Evolutionary conservation across 2,797 vertebrate species (phyloP), one percentile per base, ranked within the genome.

Genomic region (Crenichthys baileyi): DNA sequence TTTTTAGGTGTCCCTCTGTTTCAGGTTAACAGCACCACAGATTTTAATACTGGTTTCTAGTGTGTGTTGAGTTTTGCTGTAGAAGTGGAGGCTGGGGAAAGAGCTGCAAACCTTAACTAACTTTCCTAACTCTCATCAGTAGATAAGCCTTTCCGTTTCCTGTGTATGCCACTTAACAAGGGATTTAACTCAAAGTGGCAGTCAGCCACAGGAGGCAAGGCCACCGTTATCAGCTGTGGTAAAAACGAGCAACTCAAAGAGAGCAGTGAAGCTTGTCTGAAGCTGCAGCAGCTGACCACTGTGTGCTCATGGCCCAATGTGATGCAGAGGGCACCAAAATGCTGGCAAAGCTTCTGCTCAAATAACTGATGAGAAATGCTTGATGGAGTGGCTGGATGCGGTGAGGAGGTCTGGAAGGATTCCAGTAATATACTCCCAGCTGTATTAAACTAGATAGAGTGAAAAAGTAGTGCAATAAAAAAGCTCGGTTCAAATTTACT

Each of bases 131-230:
- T 90, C 79, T 86, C 88, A 91, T 92, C 90, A 76, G 83, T 72
- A 76, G 72, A 79, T 90, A 89, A 87, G 88, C 79, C 81, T 88
- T 88, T 82, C 81, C 73, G 88, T 89, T 93, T 93, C 91, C 90
- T 90, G 90, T 75, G 77, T 89, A 82, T 50, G 83, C 74, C 56
- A 26, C 80, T 87, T 91, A 88, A 92, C 86, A 83, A 78, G 82
- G 77, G 84, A 85, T 90, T 90, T 87, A 86, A 92, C 83, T 79
- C 68, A 41, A 73, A 61, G 16, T 73, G 81, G 87, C 85, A 77
- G 77, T 31, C 24, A 13, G 84, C 86, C 85, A 81, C 78, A 84
- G 79, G 29, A 79, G 79, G 75, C 44, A 73, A 73, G 80, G 81
- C 75, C 80, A 79, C 61, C 75, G 71, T 84, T 86, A 89, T 85